Percentiles rank a stretch among this genome's conserved stretches.
phyloP scores from a whole-genome alignment of 2,797 vertebrate species.

The Sebastes matsubarae region DNA sequence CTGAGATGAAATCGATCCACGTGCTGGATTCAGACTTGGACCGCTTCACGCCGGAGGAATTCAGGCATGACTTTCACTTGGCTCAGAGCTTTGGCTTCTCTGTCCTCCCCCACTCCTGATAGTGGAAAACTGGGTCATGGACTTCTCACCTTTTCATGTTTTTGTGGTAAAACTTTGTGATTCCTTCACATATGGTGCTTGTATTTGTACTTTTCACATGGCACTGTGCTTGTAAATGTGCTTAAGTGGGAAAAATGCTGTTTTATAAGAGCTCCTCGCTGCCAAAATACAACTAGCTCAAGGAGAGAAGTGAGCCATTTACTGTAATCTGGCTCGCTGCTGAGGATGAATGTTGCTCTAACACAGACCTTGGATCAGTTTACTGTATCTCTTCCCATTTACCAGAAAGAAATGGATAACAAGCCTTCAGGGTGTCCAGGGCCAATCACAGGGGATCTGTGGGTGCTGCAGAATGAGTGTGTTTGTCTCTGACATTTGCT shows the following conservation, averaged over 20 bases:
- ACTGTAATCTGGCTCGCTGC: background rate
- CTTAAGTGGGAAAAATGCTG: slow-evolving; percentile 16
- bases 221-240: slow-evolving; percentile 1
- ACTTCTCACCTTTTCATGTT: slow-evolving; percentile 46
- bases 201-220: background rate
- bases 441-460: background rate
- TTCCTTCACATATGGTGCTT: slow-evolving; percentile 3
- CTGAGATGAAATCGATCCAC: slow-evolving; percentile 47
- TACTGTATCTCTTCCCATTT: background rate
- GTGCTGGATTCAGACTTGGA: slow-evolving; percentile 35
- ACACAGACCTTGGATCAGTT: background rate
- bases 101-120: slow-evolving; percentile 9
- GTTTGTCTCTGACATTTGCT: background rate
- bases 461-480: background rate
- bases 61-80: slow-evolving; percentile 31
- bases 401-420: background rate
- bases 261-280: background rate
- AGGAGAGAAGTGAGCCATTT: background rate
- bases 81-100: slow-evolving; percentile 32
- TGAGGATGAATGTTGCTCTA: background rate
- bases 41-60: slow-evolving; percentile 46
- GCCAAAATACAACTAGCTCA: background rate
- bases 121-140: slow-evolving; percentile 41
- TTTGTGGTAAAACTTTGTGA: background rate
- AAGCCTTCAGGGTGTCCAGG: background rate